Base-by-base conservation (phyloP, 2,113 vertebrate genomes). In the Chrysochloris asiatica region DNA sequence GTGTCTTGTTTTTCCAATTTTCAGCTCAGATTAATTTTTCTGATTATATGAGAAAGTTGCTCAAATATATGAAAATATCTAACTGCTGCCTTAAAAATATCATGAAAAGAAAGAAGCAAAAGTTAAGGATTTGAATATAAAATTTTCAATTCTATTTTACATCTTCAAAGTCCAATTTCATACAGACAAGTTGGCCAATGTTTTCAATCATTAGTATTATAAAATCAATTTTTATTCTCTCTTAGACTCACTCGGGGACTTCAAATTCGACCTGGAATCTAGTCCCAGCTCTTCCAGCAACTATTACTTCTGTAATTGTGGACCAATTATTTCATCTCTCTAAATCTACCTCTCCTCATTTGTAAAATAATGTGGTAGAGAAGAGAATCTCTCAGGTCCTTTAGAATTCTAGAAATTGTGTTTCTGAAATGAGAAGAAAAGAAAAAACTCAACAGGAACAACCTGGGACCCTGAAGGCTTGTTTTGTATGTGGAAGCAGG, bases 361-460 rank as follows among this genome's bases (percentile, higher is more conserved):
- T 94, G 52, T 81, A 92, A 84, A 90, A 75, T 87, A 90, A 90
- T 54, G 47, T 73, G 11, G 13, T 6, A 90, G 47, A 47, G 65
- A 87, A 89, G 61, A 59, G 77, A 33, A 54, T 77, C 43, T 89
- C 33, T 89, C 45, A 52, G 47, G 36, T 28, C 72, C 24, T 72
- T 89, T 72, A 80, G 59, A 65, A 78, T 69, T 89, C 52, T 84
- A 73, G 67, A 83, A 84, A 54, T 82, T 83, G 9, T 90, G 54
- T 90, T 82, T 50, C 16, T 71, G 11, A 50, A 80, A 75, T 4
- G 9, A n/a, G 63, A 93, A 83, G 43, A 93, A 92, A 54, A 22
- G 59, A 10, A 61, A 30, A 61, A 88, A 78, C 52, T 76, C 43
- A 26, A 77, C 4, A 82, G 19, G 14, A 84, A 61, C 48, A 63